Percentiles rank a stretch among this genome's conserved stretches.
phyloP scores from a whole-genome alignment of 2,888 invertebrate species.

The Macrophya alboannulata region DNA sequence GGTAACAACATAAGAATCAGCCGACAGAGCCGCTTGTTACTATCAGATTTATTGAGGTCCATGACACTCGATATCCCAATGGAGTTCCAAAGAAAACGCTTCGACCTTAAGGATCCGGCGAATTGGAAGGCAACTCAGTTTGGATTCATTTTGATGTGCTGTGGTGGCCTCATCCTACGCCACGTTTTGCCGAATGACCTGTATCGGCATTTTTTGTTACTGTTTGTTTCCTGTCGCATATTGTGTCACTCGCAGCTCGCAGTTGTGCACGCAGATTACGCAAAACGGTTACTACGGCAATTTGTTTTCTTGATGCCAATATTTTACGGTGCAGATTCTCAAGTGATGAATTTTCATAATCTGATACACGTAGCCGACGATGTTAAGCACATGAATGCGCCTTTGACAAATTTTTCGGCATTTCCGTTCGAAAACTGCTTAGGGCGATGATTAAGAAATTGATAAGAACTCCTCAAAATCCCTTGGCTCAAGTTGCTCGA shows the following conservation, averaged over 20 bases:
- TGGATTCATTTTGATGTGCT: conserved; percentile 59
- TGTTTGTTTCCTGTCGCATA: conserved; percentile 55
- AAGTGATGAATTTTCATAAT: conserved; percentile 58
- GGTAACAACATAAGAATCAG: neutral
- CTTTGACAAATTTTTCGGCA: conserved; percentile 29
- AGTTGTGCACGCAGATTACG: conserved; percentile 39
- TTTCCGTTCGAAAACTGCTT: conserved; percentile 56
- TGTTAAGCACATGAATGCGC: conserved; percentile 52
- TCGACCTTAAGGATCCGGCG: conserved; percentile 51
- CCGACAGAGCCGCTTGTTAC: neutral
- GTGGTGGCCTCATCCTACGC: conserved; percentile 52
- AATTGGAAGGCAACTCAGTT: conserved; percentile 64
- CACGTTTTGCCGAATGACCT: conserved; percentile 11
- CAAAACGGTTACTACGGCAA: conserved; percentile 27
- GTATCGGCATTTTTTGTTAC: conserved; percentile 55
- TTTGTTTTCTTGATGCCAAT: conserved; percentile 40
- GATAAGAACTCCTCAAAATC: conserved; percentile 50
- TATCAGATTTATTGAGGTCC: conserved; percentile 15
- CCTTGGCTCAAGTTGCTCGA: conserved; percentile 41
- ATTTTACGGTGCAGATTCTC: conserved; percentile 54
- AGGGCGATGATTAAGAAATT: conserved; percentile 46
- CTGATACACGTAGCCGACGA: conserved; percentile 60
- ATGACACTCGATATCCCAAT: conserved; percentile 57
- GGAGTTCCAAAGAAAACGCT: conserved; percentile 61
- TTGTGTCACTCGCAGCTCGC: conserved; percentile 41